Conservation (phyloP, 2,888 invertebrate species). For the Hesperia comma region DNA sequence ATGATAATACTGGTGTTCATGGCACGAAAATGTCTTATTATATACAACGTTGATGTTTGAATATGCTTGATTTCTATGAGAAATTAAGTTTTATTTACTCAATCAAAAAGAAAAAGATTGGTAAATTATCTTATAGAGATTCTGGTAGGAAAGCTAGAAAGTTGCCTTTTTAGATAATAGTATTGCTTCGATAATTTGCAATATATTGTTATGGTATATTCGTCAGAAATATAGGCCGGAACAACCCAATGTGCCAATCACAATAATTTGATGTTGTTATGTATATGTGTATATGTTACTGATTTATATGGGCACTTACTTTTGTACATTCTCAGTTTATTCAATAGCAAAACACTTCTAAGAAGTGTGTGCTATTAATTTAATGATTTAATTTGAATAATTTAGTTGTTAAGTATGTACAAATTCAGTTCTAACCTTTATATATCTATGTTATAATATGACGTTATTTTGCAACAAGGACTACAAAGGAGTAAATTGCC, state of each 20-base stretch:
- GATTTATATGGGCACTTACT: slow-evolving; percentile 39
- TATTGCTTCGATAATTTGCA: slow-evolving; percentile 15
- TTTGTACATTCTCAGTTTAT: slow-evolving; percentile 44
- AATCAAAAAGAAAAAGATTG: slow-evolving; percentile 12
- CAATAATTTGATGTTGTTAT: slow-evolving; percentile 17
- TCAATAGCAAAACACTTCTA: slow-evolving; percentile 59
- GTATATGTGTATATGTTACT: slow-evolving; percentile 10
- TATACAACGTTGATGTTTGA: slow-evolving; percentile 44
- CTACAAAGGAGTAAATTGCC: slow-evolving; percentile 27
- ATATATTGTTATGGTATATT: slow-evolving; percentile 18
- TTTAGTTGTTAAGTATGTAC: slow-evolving; percentile 56
- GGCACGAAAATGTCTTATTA: background rate
- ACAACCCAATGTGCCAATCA: slow-evolving; percentile 32
- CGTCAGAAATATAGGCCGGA: slow-evolving; percentile 16
- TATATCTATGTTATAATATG: slow-evolving; percentile 46
- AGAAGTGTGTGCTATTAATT: slow-evolving; percentile 65
- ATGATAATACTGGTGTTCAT: background rate
- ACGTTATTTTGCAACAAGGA: slow-evolving; percentile 35
- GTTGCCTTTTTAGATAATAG: slow-evolving; percentile 6
- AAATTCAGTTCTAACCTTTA: slow-evolving; percentile 51
- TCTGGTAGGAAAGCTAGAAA: slow-evolving; percentile 12
- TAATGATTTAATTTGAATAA: slow-evolving; percentile 50
- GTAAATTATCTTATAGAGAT: background rate
- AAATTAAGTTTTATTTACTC: slow-evolving; percentile 30
- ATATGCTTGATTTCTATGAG: slow-evolving; percentile 61